Conservation (phyloP, 53 echinoderm and acorn worm genomes). For the Glandiceps talaboti region DNA sequence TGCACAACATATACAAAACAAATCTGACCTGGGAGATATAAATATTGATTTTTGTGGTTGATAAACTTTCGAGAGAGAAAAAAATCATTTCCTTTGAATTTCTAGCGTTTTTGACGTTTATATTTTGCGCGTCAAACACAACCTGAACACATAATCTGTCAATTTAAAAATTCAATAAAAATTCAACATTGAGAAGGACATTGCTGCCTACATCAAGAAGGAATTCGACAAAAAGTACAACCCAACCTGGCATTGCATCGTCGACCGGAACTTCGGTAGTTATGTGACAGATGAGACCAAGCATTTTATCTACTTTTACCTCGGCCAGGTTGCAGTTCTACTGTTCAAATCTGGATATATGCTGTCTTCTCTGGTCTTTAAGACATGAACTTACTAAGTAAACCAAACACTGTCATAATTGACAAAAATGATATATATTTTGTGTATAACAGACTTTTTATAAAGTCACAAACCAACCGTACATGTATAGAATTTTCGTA, state of each 20-base stretch:
- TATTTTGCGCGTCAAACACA: no score
- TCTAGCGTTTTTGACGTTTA: no score
- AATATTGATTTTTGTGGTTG: no score
- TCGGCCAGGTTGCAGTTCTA: constrained; percentile 17
- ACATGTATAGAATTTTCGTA: no score
- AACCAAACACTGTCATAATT: neutral
- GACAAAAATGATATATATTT: neutral
- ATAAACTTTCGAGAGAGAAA: no score
- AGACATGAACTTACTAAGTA: neutral
- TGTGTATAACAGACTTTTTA: neutral
- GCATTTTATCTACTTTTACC: constrained; percentile 38
- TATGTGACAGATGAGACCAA: constrained; percentile 42
- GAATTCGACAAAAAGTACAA: constrained; percentile 23
- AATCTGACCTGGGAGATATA: no score
- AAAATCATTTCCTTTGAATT: no score
- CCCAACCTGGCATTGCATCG: constrained; percentile 42
- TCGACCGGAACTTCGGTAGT: constrained; percentile 43
- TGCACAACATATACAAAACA: no score
- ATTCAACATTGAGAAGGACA: constrained; percentile 34
- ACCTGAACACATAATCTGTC: no score
- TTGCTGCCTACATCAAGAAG: constrained; percentile 27
- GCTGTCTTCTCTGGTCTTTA: no score
- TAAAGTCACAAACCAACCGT: no score
- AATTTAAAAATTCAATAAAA: constrained; percentile 17
- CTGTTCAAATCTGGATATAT: constrained; percentile 42